Evolutionary conservation across 1,140 invertebrate genomes (phyloP).

Genomic region (Orussus abietinus): DNA sequence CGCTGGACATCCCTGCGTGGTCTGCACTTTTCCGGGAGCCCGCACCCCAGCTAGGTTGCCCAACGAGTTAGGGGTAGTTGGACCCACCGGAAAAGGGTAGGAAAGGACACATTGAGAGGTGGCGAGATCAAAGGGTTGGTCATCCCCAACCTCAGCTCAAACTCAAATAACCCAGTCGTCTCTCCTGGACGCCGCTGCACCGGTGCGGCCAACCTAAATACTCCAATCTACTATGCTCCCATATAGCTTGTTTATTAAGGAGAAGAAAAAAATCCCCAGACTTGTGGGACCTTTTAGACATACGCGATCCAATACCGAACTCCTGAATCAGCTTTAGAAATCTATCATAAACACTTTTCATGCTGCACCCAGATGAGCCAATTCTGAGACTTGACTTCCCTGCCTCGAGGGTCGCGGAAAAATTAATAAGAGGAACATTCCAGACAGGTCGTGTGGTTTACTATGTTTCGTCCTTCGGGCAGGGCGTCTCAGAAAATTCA

Average conservation of each 20-base stretch:
- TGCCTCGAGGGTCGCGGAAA: slow-evolving; percentile 21
- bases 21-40: slow-evolving; percentile 14
- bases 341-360: too few relatives aligned
- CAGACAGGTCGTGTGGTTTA: slow-evolving; percentile 13
- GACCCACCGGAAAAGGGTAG: background rate
- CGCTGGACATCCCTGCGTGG: too few relatives aligned
- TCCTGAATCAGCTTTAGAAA: too few relatives aligned
- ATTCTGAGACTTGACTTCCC: too few relatives aligned
- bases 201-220: slow-evolving; percentile 49
- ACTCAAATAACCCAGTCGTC: too few relatives aligned
- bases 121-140: slow-evolving; percentile 51
- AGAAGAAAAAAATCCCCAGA: too few relatives aligned
- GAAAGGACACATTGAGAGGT: slow-evolving; percentile 25
- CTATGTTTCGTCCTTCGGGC: slow-evolving; percentile 30
- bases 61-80: slow-evolving; percentile 14
- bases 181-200: slow-evolving; percentile 4
- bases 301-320: too few relatives aligned
- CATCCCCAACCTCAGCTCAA: too few relatives aligned
- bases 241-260: too few relatives aligned
- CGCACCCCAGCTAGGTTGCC: slow-evolving; percentile 39
- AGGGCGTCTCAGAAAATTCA: slow-evolving; percentile 37
- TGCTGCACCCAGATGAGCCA: too few relatives aligned
- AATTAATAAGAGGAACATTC: slow-evolving; percentile 48
- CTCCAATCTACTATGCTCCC: slow-evolving; percentile 30
- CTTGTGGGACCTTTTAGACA: too few relatives aligned